Evolutionary conservation across 2,113 vertebrate genomes (phyloP).

Genomic region (Ivindomyrus marchei): DNA sequence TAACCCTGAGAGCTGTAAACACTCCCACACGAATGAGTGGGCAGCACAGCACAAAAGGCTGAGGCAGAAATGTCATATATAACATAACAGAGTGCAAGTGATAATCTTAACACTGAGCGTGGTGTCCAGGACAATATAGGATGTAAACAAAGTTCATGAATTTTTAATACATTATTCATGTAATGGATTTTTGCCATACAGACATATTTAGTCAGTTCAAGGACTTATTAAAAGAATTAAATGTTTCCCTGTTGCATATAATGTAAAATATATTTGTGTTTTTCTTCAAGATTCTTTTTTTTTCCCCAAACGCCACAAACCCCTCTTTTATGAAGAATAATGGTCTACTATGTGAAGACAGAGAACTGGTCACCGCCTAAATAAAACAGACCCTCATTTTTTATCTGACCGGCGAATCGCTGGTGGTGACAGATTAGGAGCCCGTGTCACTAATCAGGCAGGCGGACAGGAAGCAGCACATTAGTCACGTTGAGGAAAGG

Average conservation of each 20-base stretch:
- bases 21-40: background rate
- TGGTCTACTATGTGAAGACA: background rate
- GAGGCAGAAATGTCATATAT: background rate
- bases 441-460: background rate
- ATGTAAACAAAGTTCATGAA: background rate
- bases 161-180: background rate
- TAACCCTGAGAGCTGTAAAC: background rate
- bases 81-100: constrained; percentile 7
- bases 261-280: background rate
- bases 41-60: background rate
- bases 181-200: background rate
- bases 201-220: background rate
- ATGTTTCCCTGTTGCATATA: background rate
- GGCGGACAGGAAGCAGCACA: background rate
- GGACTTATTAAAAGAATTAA: background rate
- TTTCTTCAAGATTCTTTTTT: background rate
- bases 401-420: background rate
- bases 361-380: background rate
- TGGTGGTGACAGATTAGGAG: constrained; percentile 1
- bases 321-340: background rate
- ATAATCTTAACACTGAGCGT: background rate
- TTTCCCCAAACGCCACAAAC: background rate
- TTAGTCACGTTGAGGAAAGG: background rate
- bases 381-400: background rate
- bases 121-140: background rate